Evolutionary conservation across 2,113 vertebrate genomes (phyloP), one percentile per base, ranked within the genome.

Genomic region (Rostratula benghalensis): DNA sequence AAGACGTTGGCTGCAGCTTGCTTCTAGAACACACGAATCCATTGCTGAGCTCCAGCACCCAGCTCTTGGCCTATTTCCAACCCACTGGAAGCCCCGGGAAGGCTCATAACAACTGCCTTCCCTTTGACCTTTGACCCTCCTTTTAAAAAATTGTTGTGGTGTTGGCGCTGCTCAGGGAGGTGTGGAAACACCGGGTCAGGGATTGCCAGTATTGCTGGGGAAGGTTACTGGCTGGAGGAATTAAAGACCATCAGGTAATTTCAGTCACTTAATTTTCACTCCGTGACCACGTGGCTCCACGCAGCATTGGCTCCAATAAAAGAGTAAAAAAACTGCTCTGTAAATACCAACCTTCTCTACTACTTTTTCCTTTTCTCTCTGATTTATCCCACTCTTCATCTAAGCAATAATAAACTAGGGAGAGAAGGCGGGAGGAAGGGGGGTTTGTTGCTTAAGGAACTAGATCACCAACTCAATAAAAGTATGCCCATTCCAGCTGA

Each of bases 261-360:
- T 18, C 56, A 50, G 60, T 28, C 56, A 30, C 53, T 51, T 56
- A 19, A 45, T 87, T 94, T 87, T 63, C 37, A 30, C 51, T 82
- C 31, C 0, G 1, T 57, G 30, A 25, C 45, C 0, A 0, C 37
- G 17, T 77, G 48, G 22, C n/a, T 89, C 41, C 8, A 1, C 1
- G 1, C 43, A 53, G 45, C 14, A 5, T 50, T 28, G 45, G 48
- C 11, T 75, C 23, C 7, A 1, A 56, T 48, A 48, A 84, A 46
- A 39, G n/a, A 30, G 41, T 77, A 50, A 83, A 83, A 89, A 4
- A 60, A 63, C 54, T 48, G n/a, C 51, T 53, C 3, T n/a, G 57
- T 51, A 46, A 71, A 60, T 63, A 31, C 64, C 6, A 39, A 22
- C 60, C n/a, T 25, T 67, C 33, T 54, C 46, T 67, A 3, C 7